phyloP scores from a whole-genome alignment of 2,113 vertebrate species.

The Eudorcas thomsonii region DNA sequence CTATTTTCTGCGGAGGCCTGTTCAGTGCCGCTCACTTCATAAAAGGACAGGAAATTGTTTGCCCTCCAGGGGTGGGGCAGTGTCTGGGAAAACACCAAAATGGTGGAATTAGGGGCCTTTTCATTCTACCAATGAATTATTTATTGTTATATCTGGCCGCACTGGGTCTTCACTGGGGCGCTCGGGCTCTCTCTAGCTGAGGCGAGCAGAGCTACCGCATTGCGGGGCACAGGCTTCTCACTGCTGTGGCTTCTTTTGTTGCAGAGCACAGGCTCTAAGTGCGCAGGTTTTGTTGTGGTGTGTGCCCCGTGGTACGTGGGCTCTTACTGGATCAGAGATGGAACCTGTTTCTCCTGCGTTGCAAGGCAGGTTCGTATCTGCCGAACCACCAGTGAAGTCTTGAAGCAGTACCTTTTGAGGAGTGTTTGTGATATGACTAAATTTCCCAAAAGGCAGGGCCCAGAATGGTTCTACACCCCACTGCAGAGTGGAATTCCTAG shows the following conservation, averaged over 20 bases:
- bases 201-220: fast-evolving
- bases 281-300: neutral
- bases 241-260: neutral
- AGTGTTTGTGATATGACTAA: neutral
- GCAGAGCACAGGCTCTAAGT: neutral
- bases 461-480: neutral
- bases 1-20: neutral
- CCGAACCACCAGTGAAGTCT: neutral
- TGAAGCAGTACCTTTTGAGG: neutral
- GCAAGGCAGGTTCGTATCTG: neutral
- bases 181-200: neutral
- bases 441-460: neutral
- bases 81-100: neutral
- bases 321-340: neutral
- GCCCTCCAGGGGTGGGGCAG: neutral
- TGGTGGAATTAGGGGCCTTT: neutral
- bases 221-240: neutral
- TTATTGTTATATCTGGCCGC: neutral
- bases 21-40: neutral
- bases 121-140: neutral
- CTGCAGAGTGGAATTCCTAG: neutral
- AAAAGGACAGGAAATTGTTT: neutral
- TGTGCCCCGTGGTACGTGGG: neutral
- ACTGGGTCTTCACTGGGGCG: neutral
- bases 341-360: neutral